These are phyloP conservation scores for Gandaritis pyraliata DNA, from an alignment of 2,888 invertebrate genomes.

Conservation along the genomic window DNA sequence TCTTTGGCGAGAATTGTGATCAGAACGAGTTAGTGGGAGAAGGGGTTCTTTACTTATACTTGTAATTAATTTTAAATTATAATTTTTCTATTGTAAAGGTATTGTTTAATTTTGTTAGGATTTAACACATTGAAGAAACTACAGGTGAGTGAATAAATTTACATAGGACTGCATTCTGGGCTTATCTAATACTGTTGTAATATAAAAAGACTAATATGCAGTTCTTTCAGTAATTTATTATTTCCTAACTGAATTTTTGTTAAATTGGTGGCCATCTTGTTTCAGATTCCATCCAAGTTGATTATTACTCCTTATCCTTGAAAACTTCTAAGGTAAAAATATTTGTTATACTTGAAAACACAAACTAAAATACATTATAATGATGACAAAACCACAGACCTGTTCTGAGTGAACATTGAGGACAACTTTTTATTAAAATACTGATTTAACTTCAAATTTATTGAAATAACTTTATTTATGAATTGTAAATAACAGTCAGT, in stretches of 20 bases:
- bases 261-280: not conserved
- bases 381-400: conserved; percentile 68
- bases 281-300: conserved; percentile 15
- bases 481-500: not conserved
- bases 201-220: conserved; percentile 2
- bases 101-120: conserved; percentile 58
- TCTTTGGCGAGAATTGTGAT: conserved; percentile 54
- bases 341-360: not conserved
- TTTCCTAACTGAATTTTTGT: not conserved
- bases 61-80: conserved; percentile 85
- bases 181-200: not conserved
- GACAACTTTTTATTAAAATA: conserved; percentile 43
- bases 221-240: not conserved
- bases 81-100: conserved; percentile 80
- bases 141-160: conserved; percentile 51
- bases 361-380: conserved; percentile 7
- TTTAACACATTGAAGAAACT: conserved; percentile 30
- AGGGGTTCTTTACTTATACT: conserved; percentile 72
- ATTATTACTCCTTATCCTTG: not conserved
- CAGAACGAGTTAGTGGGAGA: conserved; percentile 57
- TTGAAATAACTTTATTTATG: not conserved
- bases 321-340: conserved; percentile 10
- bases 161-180: conserved; percentile 23
- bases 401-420: conserved; percentile 66
- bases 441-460: conserved; percentile 37